Evolutionary conservation across 2,797 vertebrate species (phyloP).

Genomic region (Dermochelys coriacea): DNA sequence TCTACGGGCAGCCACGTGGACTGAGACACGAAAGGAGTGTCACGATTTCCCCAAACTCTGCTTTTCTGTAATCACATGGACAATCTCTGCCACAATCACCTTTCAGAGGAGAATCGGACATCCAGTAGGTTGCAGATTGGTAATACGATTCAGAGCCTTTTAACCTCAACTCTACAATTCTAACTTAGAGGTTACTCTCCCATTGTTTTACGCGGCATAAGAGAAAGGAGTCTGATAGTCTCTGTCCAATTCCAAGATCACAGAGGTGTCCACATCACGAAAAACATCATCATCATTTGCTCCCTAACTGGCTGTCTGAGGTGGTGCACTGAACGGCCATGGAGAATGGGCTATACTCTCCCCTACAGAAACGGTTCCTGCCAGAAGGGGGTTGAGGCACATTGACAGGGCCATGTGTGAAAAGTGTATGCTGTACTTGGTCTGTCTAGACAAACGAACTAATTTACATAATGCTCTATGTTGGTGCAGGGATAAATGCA

Average conservation of each 20-base stretch:
- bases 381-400: neutral
- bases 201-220: neutral
- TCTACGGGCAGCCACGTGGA: neutral
- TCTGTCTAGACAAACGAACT: too few relatives aligned
- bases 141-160: neutral
- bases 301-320: neutral
- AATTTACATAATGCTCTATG: too few relatives aligned
- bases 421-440: accelerated
- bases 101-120: neutral
- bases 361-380: neutral
- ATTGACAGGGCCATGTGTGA: neutral
- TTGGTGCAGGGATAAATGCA: too few relatives aligned
- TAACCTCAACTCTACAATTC: neutral
- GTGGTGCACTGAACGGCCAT: neutral
- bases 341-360: neutral
- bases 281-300: too few relatives aligned
- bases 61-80: neutral
- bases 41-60: neutral
- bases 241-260: neutral
- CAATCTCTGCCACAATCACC: neutral
- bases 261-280: neutral
- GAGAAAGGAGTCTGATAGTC: neutral
- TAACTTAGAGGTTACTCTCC: neutral
- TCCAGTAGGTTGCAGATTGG: neutral
- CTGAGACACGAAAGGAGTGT: neutral